These are phyloP conservation scores for Taxidea taxus DNA, from an alignment of 2,113 vertebrate species.

Conservation along the genomic window DNA sequence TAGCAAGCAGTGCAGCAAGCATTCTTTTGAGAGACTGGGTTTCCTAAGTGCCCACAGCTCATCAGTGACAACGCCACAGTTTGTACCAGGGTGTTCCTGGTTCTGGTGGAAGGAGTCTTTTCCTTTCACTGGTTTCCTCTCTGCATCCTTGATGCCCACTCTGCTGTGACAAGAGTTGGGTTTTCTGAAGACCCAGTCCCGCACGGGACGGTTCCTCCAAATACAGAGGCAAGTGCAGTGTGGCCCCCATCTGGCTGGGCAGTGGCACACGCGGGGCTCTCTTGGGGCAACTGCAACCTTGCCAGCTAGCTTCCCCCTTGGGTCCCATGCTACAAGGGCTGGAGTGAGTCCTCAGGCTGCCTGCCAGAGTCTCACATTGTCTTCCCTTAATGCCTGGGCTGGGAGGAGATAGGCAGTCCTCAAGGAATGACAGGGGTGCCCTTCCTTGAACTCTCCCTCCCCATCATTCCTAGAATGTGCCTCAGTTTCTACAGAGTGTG, in stretches of 20 bases:
- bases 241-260: neutral
- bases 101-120: neutral
- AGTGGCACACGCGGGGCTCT: neutral
- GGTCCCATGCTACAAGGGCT: neutral
- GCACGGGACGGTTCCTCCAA: neutral
- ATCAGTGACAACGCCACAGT: neutral
- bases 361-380: slow-evolving; percentile 16
- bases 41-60: neutral
- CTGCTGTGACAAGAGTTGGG: neutral
- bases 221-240: accelerated
- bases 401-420: slow-evolving; percentile 1
- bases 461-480: slow-evolving; percentile 42
- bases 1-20: neutral
- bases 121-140: neutral
- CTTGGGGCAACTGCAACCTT: neutral
- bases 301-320: neutral
- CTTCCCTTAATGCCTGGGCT: neutral
- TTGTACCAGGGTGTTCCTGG: neutral
- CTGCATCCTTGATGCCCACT: neutral
- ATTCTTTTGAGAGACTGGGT: neutral
- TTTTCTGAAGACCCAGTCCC: neutral
- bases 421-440: neutral
- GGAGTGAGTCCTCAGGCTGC: neutral
- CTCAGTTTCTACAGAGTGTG: neutral
- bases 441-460: neutral